phyloP scores from a whole-genome alignment of 1,140 invertebrate genomes.

The Brachionus rotundiformis region DNA sequence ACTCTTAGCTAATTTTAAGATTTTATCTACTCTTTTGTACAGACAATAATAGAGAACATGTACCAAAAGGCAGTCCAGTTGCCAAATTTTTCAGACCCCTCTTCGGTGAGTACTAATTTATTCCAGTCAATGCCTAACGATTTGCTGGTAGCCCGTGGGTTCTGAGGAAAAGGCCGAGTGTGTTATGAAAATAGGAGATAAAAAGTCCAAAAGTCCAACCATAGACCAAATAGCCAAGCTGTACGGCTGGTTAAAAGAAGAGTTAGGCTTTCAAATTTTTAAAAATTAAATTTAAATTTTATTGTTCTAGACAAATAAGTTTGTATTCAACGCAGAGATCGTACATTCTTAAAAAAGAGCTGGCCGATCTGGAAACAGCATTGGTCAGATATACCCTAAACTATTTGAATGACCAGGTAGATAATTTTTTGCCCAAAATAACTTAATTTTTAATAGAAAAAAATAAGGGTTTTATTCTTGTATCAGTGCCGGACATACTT shows the following conservation, averaged over 20 bases:
- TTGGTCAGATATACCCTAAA: slow-evolving; percentile 16
- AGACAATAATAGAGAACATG: slow-evolving; percentile 7
- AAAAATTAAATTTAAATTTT: background rate
- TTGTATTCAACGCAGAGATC: slow-evolving; percentile 45
- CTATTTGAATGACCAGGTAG: slow-evolving; percentile 21
- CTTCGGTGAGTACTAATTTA: background rate
- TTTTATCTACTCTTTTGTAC: too few species aligned
- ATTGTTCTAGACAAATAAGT: background rate
- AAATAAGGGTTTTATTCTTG: slow-evolving; percentile 40
- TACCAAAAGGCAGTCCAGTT: slow-evolving; percentile 20
- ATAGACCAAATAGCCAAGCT: slow-evolving; percentile 34
- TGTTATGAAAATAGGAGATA: background rate
- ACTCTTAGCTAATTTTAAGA: background rate
- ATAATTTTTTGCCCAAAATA: background rate
- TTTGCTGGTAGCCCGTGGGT: background rate
- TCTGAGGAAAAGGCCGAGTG: slow-evolving; percentile 4
- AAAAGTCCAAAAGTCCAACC: background rate
- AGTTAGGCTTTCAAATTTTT: too few species aligned
- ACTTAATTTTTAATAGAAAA: background rate
- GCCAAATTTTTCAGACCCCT: background rate
- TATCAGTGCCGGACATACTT: slow-evolving; percentile 34
- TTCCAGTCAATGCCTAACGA: background rate
- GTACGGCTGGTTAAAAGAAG: slow-evolving; percentile 40
- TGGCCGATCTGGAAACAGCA: slow-evolving; percentile 28
- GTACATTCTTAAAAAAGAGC: slow-evolving; percentile 50